Evolutionary conservation across 2,797 vertebrate genomes (phyloP).

Genomic region (Tauraco hartlaubi): DNA sequence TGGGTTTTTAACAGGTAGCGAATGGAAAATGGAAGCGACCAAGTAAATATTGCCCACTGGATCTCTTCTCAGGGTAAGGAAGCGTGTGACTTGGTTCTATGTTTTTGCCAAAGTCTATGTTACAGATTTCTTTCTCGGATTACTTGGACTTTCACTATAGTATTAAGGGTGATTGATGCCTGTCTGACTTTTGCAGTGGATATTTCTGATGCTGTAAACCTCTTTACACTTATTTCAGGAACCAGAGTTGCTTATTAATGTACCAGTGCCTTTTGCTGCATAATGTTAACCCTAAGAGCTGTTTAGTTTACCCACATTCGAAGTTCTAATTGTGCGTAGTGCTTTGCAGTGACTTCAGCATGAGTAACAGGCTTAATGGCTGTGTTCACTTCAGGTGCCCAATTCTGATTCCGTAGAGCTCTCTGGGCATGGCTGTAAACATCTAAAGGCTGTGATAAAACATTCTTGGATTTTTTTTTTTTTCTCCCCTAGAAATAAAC

Average conservation of each 20-base stretch:
- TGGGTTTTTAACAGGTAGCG: constrained; percentile 84
- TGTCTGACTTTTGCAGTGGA: not conserved
- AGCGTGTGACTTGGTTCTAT: not conserved
- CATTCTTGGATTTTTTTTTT: not conserved
- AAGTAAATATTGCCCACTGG: constrained; percentile 95
- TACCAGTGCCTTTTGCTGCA: not conserved
- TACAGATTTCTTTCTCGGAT: not conserved
- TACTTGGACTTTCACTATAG: not conserved
- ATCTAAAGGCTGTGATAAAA: not conserved
- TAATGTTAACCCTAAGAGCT: not conserved
- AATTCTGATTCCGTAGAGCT: not conserved
- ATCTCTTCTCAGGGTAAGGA: constrained; percentile 97
- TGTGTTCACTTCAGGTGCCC: not conserved
- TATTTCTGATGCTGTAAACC: not conserved
- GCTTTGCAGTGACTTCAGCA: not conserved
- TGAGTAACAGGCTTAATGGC: not conserved
- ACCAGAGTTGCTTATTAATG: not conserved
- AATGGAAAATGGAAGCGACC: constrained; percentile 95
- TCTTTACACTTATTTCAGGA: not conserved
- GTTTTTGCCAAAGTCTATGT: not conserved
- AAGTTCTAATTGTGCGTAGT: not conserved
- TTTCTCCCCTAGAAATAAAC: constrained; percentile 87
- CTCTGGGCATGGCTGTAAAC: not conserved
- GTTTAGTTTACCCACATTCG: not conserved
- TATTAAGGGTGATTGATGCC: not conserved